These are phyloP conservation scores for Hapalemur alaotrensis DNA, from an alignment of 2,797 vertebrate genomes.

Conservation along the genomic window DNA sequence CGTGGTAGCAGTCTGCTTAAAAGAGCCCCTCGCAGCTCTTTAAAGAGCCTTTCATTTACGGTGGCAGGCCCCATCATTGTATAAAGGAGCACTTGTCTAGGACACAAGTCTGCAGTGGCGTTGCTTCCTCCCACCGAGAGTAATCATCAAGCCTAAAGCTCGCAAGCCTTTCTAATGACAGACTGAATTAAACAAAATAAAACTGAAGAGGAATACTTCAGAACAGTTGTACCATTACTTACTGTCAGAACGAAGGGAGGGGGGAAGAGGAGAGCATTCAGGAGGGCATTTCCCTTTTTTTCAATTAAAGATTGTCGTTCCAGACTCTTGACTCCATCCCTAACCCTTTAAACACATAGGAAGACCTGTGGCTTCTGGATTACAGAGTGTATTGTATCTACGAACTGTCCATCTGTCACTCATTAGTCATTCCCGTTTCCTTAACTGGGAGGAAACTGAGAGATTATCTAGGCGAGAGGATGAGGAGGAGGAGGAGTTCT, in stretches of 20 bases:
- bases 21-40: slow-evolving; percentile 79
- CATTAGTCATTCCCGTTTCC: slow-evolving; percentile 32
- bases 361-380: slow-evolving; percentile 52
- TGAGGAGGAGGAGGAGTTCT: neutral
- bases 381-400: slow-evolving; percentile 62
- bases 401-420: neutral
- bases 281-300: slow-evolving; percentile 54
- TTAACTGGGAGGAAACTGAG: slow-evolving; percentile 13
- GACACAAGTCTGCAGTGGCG: slow-evolving; percentile 66
- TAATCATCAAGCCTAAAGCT: slow-evolving; percentile 67
- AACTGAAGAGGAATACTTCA: slow-evolving; percentile 65
- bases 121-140: slow-evolving; percentile 61
- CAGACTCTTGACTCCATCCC: slow-evolving; percentile 67
- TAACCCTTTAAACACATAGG: slow-evolving; percentile 71
- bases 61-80: slow-evolving; percentile 51
- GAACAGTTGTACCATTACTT: slow-evolving; percentile 71
- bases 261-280: slow-evolving; percentile 52
- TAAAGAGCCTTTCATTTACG: slow-evolving; percentile 83
- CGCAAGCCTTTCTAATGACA: slow-evolving; percentile 68
- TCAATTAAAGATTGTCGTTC: slow-evolving; percentile 74
- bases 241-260: slow-evolving; percentile 57
- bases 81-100: slow-evolving; percentile 83
- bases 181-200: slow-evolving; percentile 73
- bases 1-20: slow-evolving; percentile 77
- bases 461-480: neutral